Percentiles rank a stretch among this genome's conserved stretches.
Conservation (phyloP, 2,797 vertebrate species). For the Harpagifer antarcticus region DNA sequence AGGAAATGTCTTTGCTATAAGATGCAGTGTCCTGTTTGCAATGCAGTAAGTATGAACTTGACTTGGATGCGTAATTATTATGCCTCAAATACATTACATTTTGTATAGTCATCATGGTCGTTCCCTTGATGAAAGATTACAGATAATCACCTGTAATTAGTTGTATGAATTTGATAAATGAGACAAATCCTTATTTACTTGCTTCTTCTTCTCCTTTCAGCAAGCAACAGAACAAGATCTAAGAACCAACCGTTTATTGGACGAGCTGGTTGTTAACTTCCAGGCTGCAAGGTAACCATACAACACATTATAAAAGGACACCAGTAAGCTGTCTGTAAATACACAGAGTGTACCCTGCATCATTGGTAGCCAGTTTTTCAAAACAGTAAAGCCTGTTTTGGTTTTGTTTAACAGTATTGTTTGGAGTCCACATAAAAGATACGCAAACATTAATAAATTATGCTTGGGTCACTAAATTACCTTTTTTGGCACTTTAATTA, state of each 20-base stretch:
- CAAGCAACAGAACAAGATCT: slow-evolving; percentile 90
- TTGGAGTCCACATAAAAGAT: background rate
- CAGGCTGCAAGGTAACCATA: slow-evolving; percentile 88
- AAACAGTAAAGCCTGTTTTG: background rate
- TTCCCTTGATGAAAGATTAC: background rate
- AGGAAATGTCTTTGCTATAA: slow-evolving; percentile 94
- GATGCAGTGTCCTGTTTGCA: slow-evolving; percentile 93
- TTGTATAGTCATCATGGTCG: slow-evolving; percentile 3
- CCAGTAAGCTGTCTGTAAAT: background rate
- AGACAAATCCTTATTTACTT: background rate
- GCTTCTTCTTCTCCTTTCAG: slow-evolving; percentile 76
- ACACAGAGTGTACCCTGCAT: background rate
- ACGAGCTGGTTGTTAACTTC: slow-evolving; percentile 92
- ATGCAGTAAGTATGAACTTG: slow-evolving; percentile 86
- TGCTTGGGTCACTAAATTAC: background rate
- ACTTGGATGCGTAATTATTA: slow-evolving; percentile 15
- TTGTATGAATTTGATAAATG: background rate
- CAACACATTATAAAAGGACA: background rate
- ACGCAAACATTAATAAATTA: background rate
- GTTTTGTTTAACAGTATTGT: background rate
- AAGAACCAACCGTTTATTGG: slow-evolving; percentile 92
- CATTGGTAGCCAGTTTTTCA: background rate
- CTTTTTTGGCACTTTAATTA: slow-evolving; percentile 1
- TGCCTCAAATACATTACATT: background rate
- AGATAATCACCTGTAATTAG: background rate